Percentiles rank a stretch among this genome's conserved stretches.
Conservation (phyloP, 2,113 vertebrate genomes). For the Peucedramus taeniatus region DNA sequence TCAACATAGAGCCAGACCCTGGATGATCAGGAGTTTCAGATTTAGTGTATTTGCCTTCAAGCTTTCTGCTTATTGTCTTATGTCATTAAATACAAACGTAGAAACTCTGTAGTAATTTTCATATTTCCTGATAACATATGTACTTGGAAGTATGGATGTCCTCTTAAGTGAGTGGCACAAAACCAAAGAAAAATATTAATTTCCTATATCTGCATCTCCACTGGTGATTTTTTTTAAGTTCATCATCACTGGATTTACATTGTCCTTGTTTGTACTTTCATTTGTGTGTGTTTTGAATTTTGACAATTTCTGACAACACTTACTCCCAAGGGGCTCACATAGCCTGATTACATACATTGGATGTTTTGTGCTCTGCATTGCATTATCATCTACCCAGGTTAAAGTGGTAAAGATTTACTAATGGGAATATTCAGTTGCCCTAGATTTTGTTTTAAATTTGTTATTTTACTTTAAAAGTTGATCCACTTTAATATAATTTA, state of each 20-base stretch:
- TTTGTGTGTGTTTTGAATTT: neutral
- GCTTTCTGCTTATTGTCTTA: neutral
- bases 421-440: slow-evolving; percentile 2
- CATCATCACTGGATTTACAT: neutral
- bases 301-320: neutral
- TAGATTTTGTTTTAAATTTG: slow-evolving; percentile 30
- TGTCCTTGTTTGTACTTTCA: neutral
- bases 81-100: neutral
- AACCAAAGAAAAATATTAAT: neutral
- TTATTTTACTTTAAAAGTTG: slow-evolving; percentile 13
- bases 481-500: neutral
- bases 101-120: neutral
- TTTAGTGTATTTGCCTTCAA: neutral
- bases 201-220: neutral
- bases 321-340: neutral
- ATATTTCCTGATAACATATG: neutral
- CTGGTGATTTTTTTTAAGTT: neutral
- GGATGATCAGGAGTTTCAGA: neutral
- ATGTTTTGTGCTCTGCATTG: neutral
- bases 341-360: neutral
- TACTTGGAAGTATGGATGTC: neutral
- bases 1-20: neutral
- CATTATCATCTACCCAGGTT: slow-evolving; percentile 19
- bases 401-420: slow-evolving; percentile 23
- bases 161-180: neutral